Base-by-base conservation (phyloP, 2,888 invertebrate genomes). In the Amorpha juglandis region DNA sequence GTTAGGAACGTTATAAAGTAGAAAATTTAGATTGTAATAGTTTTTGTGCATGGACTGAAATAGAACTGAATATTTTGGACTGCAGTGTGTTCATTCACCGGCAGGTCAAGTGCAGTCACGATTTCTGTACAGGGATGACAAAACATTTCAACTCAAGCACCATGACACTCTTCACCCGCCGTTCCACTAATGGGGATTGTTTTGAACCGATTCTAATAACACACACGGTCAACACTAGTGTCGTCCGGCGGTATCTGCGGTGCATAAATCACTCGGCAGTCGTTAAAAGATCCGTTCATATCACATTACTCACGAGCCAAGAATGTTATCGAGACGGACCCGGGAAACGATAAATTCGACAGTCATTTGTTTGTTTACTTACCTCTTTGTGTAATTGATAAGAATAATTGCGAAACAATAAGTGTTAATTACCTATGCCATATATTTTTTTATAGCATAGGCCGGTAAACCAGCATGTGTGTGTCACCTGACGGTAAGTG, bases 301-400 rank as follows among this genome's bases (percentile, higher is more conserved):
- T 50, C 50, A 19, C 16, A 12, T 42, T 42, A 58, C 16, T 58
- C 58, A 58, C 58, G 38, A 16, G 38, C 19, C 42, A 19, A 42
- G 42, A 58, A 58, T 42, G 38, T 58, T 58, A 58, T 58, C 58
- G 12, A 38, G 12, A 42, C 38, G 38, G 27, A 33, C 27, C 6
- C 27, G 38, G 6, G 58, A 42, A 58, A 58, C 38, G 58, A 58
- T 58, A 58, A 7, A 16, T 45, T 55, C 11, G 12, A n/a, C 14
- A 21, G 62, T 62, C 45, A 42, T 62, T 16, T 33, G 33, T 48
- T 47, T 35, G 48, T 47, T 63, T 63, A 47, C 45, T 14, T 27
- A n/a, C 12, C 27, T 45, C 11, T 27, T 27, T 6, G 27, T 48
- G 11, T 48, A 48, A 63, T 33, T 27, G 9, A 62, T 42, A 45